Evolutionary conservation across 2,797 vertebrate genomes (phyloP).

Genomic region (Pogonophryne albipinna): DNA sequence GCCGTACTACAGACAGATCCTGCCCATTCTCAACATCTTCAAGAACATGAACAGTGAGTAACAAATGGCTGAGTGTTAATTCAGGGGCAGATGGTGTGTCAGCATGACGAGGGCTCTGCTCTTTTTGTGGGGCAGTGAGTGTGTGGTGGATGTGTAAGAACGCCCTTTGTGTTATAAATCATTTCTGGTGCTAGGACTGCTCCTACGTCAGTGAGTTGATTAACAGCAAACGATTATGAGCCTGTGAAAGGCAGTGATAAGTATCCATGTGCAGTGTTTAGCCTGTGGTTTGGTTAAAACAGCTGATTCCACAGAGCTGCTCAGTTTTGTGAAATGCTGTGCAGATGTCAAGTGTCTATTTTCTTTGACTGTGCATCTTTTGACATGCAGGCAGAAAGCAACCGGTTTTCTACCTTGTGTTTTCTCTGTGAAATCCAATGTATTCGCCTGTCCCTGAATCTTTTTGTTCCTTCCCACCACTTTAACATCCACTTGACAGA

Average conservation of each 20-base stretch:
- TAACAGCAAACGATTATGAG: slow-evolving; percentile 13
- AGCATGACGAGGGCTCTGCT: slow-evolving; percentile 9
- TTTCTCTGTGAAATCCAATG: slow-evolving; percentile 18
- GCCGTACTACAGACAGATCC: slow-evolving; percentile 95
- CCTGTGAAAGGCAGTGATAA: slow-evolving; percentile 15
- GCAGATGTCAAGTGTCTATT: slow-evolving; percentile 1
- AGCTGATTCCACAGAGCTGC: slow-evolving; percentile 18
- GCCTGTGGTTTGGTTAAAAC: neutral
- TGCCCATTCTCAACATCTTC: slow-evolving; percentile 94
- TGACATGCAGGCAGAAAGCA: slow-evolving; percentile 14
- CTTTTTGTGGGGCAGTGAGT: slow-evolving; percentile 33
- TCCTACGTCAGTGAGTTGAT: slow-evolving; percentile 19
- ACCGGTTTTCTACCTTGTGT: slow-evolving; percentile 22
- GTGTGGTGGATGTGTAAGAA: slow-evolving; percentile 8
- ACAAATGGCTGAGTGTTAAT: slow-evolving; percentile 24
- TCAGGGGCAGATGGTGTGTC: slow-evolving; percentile 42
- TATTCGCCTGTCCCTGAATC: slow-evolving; percentile 21
- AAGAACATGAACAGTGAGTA: slow-evolving; percentile 95
- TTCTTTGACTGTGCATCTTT: slow-evolving; percentile 14
- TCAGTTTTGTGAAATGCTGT: slow-evolving; percentile 6
- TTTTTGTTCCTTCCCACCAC: slow-evolving; percentile 32
- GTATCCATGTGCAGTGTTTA: slow-evolving; percentile 2
- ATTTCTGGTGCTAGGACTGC: slow-evolving; percentile 9
- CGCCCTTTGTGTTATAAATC: slow-evolving; percentile 34
- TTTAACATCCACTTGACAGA: slow-evolving; percentile 62